Evolutionary conservation across 2,113 vertebrate species (phyloP).

Genomic region (Gymnobelideus leadbeateri): DNA sequence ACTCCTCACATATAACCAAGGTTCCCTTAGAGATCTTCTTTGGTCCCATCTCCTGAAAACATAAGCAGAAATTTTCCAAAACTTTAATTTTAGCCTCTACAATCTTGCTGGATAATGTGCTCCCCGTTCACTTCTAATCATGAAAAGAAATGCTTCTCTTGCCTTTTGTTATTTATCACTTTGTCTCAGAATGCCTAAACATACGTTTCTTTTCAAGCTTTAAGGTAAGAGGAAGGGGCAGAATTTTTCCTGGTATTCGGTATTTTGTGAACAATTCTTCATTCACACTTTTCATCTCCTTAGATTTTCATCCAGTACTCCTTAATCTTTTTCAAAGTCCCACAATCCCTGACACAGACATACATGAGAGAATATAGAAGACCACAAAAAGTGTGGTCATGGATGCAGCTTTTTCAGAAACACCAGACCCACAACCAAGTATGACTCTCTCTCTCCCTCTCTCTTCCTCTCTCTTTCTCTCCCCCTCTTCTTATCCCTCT

Average conservation of each 20-base stretch:
- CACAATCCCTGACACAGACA: background rate
- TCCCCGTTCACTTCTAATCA: background rate
- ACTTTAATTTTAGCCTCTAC: background rate
- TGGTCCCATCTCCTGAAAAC: background rate
- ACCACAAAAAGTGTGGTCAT: background rate
- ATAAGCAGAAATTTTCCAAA: background rate
- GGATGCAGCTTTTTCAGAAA: background rate
- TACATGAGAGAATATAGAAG: background rate
- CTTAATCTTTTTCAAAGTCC: background rate
- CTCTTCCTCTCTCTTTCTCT: too few relatives aligned
- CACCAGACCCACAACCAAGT: background rate
- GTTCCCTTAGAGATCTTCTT: background rate
- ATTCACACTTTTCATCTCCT: too few relatives aligned
- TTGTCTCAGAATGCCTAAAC: background rate
- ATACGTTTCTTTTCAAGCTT: background rate
- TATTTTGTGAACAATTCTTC: background rate
- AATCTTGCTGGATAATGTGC: background rate
- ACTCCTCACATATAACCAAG: background rate
- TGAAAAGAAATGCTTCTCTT: background rate
- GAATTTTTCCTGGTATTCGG: background rate
- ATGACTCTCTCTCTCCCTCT: too few relatives aligned
- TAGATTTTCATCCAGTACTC: background rate
- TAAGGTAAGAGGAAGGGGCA: background rate
- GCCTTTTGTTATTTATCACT: background rate
- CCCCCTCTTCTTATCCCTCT: background rate